Conservation (phyloP, 2,888 invertebrate species). For the Meghimatium bilineatum region DNA sequence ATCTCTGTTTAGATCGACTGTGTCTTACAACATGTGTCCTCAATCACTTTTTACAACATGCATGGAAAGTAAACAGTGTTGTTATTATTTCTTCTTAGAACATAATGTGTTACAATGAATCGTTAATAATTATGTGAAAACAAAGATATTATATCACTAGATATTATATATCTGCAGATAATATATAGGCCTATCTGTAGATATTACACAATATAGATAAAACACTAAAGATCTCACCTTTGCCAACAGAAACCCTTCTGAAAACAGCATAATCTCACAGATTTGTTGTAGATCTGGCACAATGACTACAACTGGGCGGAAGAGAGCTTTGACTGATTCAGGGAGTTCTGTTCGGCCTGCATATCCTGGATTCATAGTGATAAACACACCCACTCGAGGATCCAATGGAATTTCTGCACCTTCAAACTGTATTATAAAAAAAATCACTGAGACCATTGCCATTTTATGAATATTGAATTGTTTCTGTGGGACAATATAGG, state of each 20-base stretch:
- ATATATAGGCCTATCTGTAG: too few relatives aligned
- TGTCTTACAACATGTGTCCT: too few relatives aligned
- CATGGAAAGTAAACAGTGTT: too few relatives aligned
- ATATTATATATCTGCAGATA: too few relatives aligned
- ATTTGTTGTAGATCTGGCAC: slow-evolving; percentile 94
- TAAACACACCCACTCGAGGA: slow-evolving; percentile 91
- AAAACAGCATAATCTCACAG: slow-evolving; percentile 92
- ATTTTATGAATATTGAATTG: not conserved
- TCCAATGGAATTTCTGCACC: slow-evolving; percentile 89
- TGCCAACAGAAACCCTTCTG: slow-evolving; percentile 92
- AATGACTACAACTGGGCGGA: slow-evolving; percentile 93
- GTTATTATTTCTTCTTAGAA: too few relatives aligned
- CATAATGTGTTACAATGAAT: too few relatives aligned
- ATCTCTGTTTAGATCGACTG: too few relatives aligned
- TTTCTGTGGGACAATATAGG: not conserved
- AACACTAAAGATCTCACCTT: slow-evolving; percentile 80
- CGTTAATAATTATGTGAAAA: not conserved
- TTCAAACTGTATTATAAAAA: slow-evolving; percentile 83
- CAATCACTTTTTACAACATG: too few relatives aligned
- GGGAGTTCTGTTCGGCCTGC: slow-evolving; percentile 93
- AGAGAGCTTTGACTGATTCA: slow-evolving; percentile 91
- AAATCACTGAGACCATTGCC: not conserved
- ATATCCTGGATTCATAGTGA: slow-evolving; percentile 96
- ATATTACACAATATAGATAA: not conserved
- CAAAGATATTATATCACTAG: not conserved